Conservation (phyloP, 2,797 vertebrate species). For the Lates japonicus region DNA sequence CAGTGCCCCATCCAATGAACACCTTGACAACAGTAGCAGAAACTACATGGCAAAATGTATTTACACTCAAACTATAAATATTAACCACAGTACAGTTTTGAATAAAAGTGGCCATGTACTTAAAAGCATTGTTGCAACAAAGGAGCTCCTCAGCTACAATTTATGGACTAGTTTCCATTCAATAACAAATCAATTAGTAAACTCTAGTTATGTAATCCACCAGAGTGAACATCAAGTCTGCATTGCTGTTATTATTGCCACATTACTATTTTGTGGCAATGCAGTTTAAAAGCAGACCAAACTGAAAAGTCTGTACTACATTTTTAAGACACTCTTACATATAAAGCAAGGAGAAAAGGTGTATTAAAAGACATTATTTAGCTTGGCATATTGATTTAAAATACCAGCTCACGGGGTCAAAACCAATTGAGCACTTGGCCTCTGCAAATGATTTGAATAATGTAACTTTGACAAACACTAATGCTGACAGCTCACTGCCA, state of each 20-base stretch:
- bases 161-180: background rate
- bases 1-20: slow-evolving; percentile 4
- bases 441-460: background rate
- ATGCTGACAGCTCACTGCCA: background rate
- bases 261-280: background rate
- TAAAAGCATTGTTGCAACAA: background rate
- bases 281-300: background rate
- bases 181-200: slow-evolving; percentile 1
- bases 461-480: background rate
- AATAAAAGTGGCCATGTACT: background rate
- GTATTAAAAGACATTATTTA: background rate
- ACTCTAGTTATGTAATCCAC: too few species aligned
- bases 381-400: background rate
- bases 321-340: background rate
- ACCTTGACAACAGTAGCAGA: background rate
- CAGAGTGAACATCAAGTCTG: too few species aligned
- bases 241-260: background rate
- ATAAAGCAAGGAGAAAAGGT: background rate
- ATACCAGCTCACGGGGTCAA: slow-evolving; percentile 2
- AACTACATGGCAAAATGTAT: background rate
- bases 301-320: background rate
- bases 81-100: slow-evolving; percentile 1
- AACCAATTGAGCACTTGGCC: background rate
- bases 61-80: slow-evolving; percentile 6
- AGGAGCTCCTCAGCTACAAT: background rate